Base-by-base conservation (phyloP, 2,888 invertebrate species). In the Cerceris ruficornis region DNA sequence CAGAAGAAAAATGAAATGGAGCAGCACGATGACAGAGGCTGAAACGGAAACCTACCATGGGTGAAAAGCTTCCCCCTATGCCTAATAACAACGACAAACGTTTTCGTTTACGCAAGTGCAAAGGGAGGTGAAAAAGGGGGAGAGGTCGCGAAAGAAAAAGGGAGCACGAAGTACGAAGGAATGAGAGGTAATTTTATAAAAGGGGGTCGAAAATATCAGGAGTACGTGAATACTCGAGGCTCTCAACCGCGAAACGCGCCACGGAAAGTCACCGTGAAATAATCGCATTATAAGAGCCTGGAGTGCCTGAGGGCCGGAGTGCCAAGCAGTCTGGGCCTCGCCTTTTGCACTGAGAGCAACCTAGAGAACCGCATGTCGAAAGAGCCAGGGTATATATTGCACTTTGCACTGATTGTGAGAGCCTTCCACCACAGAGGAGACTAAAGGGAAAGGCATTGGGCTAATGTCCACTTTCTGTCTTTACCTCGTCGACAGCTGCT, bases 261-360 rank as follows among this genome's bases (percentile, higher is more conserved):
- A 55, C 61, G 77, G 75, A 86, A 86, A 85, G 81, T 85, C 83
- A 81, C 81, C 83, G 84, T 78, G 82, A 86, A 86, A 83, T 86
- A 84, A 88, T 87, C 80, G 85, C 78, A 84, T 89, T 84, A 82
- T 49, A 69, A 73, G 68, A 49, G 61, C 66, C 57, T 58, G 60
- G 55, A 65, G 50, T 55, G 59, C 50, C 46, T 9, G 46, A 70
- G 67, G 42, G 39, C 54, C 8, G 41, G 66, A 17, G 52, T 52
- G 5, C 52, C 14, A 13, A 2, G 66, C 58, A 50, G 76, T 41
- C 62, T 69, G 49, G 7, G 59, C 54, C 28, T 54, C 11, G 14
- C 50, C 46, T 41, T 13, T 55, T 28, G 7, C 28, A 8, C 15
- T 49, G 43, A 13, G n/a, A 9, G 13, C 28, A 9, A 13, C 9